Evolutionary conservation across 2,113 vertebrate species (phyloP), one percentile per base, ranked within the genome.

Genomic region (Callochromis pleurospilus): DNA sequence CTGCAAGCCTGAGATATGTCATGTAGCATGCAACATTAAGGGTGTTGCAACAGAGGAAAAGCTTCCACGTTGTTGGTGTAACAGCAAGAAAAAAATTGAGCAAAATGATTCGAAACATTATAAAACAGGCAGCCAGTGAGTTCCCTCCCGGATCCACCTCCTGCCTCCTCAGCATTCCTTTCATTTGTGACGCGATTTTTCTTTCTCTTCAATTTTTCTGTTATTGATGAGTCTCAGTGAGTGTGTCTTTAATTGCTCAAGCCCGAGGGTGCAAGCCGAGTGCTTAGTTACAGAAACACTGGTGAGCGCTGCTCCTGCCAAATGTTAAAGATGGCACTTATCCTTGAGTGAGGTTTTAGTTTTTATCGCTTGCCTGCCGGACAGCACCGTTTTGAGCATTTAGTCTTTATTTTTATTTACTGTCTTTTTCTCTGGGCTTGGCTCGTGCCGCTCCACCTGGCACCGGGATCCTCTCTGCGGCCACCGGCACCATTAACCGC

Each of bases 401-500:
- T 15, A 54, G 86, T 82, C 47, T 83, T 84, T 4, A 45, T 42
- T 79, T 42, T 60, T 31, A 54, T 51, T 17, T 6, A 4, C 4
- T 45, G 9, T 21, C 3, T 65, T 84, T 56, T 54, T 75, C 14
- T 70, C 9, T 6, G 3, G 55, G 89, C 90, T 88, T 85, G 88
- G 29, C 86, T 80, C 5, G 1, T 45, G 60, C 42, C 3, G 10
- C 79, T 85, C 90, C 88, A 93, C 92, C 90, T 84, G 89, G 88
- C 89, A 87, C 29, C 3, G 70, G 90, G 75, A 83, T 89, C 90
- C 87, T 73, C 82, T 80, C 15, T 79, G 73, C 58, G 92, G 93
- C 93, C 90, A 88, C 91, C 84, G 85, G 86, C 80, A 68, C 93
- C 94, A 90, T 94, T 95, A 95, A 92, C 31, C 36, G 17, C 79